Base-by-base conservation (phyloP, 2,888 invertebrate species). In the Drosophila greeni region DNA sequence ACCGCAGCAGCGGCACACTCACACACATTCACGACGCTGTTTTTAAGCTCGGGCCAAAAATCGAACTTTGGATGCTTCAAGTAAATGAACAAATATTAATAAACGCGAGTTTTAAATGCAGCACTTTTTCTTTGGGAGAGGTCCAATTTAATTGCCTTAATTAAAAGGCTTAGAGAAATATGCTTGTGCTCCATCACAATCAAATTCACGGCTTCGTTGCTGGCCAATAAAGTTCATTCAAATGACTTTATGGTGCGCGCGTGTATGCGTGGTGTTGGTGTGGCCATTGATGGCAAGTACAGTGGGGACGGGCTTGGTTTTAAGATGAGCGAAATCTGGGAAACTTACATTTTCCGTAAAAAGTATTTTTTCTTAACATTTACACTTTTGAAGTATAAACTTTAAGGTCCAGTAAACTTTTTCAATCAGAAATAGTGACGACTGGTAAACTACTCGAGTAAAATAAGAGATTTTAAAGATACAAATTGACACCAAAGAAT, bases 161-260 rank as follows among this genome's bases (percentile, higher is more conserved):
- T 72, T 65, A 72, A 72, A 70, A 76, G 70, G 59, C 66, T 71
- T 54, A 66, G 52, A 58, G 56, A 65, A 60, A 33, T 36, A 56
- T 42, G 47, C 49, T 60, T 56, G 60, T 33, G 26, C 53, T 67
- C 65, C 56, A 75, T 53, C 70, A 62, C 61, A 70, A 71, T 74
- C 55, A 61, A 71, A 70, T 75, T 76, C 48, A 79, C 64, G 67
- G 64, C 51, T 56, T 54, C 48, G 56, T 36, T 48, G 58, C 59
- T 71, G 62, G 66, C 72, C 76, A 83, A 74, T 69, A 79, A 79
- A 76, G 75, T 75, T 78, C 59, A 83, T 71, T 74, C 64, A 81
- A 76, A 78, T 81, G 82, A 66, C 72, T 79, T 73, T 79, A 76
- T 75, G 54, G 58, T 54, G 55, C 34, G 52, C 66, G 43, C 24